Conservation (phyloP, 2,888 invertebrate genomes). For the Eugnorisma glareosa region DNA sequence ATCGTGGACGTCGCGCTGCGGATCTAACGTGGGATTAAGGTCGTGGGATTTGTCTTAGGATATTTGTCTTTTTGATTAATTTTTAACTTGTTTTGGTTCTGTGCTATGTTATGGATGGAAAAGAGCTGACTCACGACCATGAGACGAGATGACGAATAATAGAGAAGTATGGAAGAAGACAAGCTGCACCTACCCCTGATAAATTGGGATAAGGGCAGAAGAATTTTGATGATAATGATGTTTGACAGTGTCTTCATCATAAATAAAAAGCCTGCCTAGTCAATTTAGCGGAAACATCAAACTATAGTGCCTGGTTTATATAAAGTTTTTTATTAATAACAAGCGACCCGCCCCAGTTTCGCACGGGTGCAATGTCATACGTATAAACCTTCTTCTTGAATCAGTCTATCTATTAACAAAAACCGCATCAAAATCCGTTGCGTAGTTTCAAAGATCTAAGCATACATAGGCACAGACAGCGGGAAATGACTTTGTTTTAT, state of each 20-base stretch:
- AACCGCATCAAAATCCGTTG: too few relatives aligned
- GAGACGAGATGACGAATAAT: not conserved
- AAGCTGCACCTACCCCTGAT: not conserved
- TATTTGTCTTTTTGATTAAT: slow-evolving; percentile 24
- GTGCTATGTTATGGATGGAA: not conserved
- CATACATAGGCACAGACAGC: too few relatives aligned
- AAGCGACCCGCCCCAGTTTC: too few relatives aligned
- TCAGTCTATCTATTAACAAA: too few relatives aligned
- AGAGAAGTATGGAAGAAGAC: not conserved
- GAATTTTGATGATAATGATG: not conserved
- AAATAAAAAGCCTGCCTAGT: not conserved
- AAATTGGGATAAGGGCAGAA: not conserved
- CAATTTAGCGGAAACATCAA: not conserved
- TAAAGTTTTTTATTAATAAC: not conserved
- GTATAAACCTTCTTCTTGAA: too few relatives aligned
- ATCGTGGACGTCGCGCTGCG: slow-evolving; percentile 73
- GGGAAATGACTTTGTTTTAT: too few relatives aligned
- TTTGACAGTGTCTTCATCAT: not conserved
- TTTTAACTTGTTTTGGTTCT: not conserved
- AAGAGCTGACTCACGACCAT: not conserved
- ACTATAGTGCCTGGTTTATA: not conserved
- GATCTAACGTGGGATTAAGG: slow-evolving; percentile 51
- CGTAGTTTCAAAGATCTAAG: too few relatives aligned
- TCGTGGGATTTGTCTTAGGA: slow-evolving; percentile 61
- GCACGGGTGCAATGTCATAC: too few relatives aligned